Conservation (phyloP, 2,888 invertebrate species). For the Perdita meconis region DNA sequence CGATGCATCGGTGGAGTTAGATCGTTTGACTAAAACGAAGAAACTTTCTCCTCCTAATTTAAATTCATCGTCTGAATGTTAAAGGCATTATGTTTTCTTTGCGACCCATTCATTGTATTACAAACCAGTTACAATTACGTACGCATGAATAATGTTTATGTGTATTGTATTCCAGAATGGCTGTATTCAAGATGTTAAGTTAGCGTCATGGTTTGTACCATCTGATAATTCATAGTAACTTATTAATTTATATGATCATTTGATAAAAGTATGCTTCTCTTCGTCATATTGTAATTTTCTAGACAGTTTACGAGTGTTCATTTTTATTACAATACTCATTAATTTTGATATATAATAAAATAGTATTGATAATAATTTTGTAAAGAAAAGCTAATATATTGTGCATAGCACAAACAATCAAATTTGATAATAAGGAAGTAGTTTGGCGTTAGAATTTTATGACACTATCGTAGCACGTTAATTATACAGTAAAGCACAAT, state of each 20-base stretch:
- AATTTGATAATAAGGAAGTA: constrained; percentile 5
- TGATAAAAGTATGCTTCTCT: not conserved
- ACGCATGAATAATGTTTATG: not conserved
- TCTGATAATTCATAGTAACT: constrained; percentile 2
- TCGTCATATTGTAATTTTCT: constrained; percentile 15
- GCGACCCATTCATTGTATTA: constrained; percentile 42
- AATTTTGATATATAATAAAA: not conserved
- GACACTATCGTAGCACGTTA: constrained; percentile 15
- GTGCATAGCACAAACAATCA: constrained; percentile 23
- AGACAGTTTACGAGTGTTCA: constrained; percentile 8
- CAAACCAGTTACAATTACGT: not conserved
- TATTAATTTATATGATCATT: constrained; percentile 1
- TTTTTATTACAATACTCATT: constrained; percentile 6
- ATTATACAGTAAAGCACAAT: constrained; percentile 29
- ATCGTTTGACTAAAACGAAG: constrained; percentile 92
- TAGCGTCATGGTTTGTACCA: constrained; percentile 15
- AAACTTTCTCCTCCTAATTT: constrained; percentile 84
- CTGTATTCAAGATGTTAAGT: not conserved
- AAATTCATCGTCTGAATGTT: constrained; percentile 79
- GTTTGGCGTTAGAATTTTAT: constrained; percentile 10
- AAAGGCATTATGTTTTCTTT: constrained; percentile 57
- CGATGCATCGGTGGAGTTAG: constrained; percentile 96
- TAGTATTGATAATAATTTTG: not conserved
- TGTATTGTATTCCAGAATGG: not conserved
- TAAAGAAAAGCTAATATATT: constrained; percentile 8